These are phyloP conservation scores for Trichonephila inaurata DNA, from an alignment of 1,140 invertebrate genomes.

Conservation along the genomic window DNA sequence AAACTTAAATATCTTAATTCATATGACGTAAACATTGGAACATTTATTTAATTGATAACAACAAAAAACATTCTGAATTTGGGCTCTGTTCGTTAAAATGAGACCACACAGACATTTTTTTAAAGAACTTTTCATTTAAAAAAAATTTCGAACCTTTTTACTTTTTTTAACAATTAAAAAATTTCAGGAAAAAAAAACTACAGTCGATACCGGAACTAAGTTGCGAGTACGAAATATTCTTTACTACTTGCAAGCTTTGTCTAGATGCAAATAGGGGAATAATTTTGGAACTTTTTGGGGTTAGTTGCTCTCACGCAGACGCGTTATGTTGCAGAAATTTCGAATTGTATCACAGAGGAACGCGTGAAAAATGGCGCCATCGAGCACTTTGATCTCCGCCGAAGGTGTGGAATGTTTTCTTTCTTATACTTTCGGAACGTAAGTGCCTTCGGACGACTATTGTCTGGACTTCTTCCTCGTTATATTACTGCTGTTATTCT, in stretches of 20 bases:
- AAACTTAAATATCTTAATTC: too few relatives aligned
- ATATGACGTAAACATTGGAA: too few relatives aligned
- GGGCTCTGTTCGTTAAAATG: too few relatives aligned
- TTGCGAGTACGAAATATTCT: neutral
- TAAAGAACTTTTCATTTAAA: too few relatives aligned
- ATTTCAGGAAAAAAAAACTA: too few relatives aligned
- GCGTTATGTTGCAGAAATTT: slow-evolving; percentile 44
- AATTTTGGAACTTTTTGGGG: slow-evolving; percentile 30
- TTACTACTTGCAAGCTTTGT: neutral
- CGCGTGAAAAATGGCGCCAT: neutral
- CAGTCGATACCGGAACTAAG: slow-evolving; percentile 29
- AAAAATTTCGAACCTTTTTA: neutral
- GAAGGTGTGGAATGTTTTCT: slow-evolving; percentile 11
- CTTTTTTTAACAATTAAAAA: too few relatives aligned
- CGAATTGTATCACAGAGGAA: slow-evolving; percentile 18
- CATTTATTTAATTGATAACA: too few relatives aligned
- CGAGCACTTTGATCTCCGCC: slow-evolving; percentile 2
- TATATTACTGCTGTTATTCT: neutral
- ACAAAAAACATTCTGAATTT: too few relatives aligned
- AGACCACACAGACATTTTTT: too few relatives aligned
- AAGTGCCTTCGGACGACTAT: neutral
- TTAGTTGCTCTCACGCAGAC: slow-evolving; percentile 30
- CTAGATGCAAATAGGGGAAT: neutral
- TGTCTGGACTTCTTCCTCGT: slow-evolving; percentile 1
- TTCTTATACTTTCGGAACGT: slow-evolving; percentile 4